Percentiles rank a stretch among this genome's conserved stretches.
Conservation (phyloP, 2,888 invertebrate genomes). For the Cryptosula pallasiana region DNA sequence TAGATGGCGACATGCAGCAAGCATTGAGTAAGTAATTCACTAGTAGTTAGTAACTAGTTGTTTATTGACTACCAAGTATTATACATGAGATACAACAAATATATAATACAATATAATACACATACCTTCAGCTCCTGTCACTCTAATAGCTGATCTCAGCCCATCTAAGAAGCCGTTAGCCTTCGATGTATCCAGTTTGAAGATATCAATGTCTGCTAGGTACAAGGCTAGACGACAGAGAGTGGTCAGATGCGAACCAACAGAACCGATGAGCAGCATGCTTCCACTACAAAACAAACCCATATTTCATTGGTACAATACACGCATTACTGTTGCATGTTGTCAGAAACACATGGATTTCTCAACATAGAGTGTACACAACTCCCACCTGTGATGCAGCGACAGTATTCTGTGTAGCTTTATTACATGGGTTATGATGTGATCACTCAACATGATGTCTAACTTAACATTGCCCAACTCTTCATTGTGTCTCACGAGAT, state of each 20-base stretch:
- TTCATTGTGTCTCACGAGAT: slow-evolving; percentile 50
- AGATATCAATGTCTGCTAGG: slow-evolving; percentile 49
- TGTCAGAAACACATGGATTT: background rate
- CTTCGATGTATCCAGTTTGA: slow-evolving; percentile 47
- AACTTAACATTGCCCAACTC: slow-evolving; percentile 50
- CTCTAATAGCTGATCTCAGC: slow-evolving; percentile 50
- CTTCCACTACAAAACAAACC: slow-evolving; percentile 43
- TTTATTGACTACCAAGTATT: too few species aligned
- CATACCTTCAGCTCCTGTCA: slow-evolving; percentile 46
- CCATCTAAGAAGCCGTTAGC: slow-evolving; percentile 52
- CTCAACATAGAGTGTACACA: too few species aligned
- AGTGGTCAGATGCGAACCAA: slow-evolving; percentile 50
- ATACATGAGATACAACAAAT: too few species aligned
- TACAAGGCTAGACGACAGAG: slow-evolving; percentile 50
- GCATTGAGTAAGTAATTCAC: too few species aligned
- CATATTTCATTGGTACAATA: too few species aligned
- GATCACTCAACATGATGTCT: slow-evolving; percentile 49
- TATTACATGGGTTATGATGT: slow-evolving; percentile 47
- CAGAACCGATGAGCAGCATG: slow-evolving; percentile 48
- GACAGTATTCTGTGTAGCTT: slow-evolving; percentile 49
- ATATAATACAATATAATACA: background rate
- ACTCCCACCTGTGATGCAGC: slow-evolving; percentile 50
- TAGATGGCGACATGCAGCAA: too few species aligned
- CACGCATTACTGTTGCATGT: background rate
- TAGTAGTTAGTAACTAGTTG: too few species aligned